These are phyloP conservation scores for Actinemys pallida DNA, from an alignment of 2,113 vertebrate species.

Conservation along the genomic window DNA sequence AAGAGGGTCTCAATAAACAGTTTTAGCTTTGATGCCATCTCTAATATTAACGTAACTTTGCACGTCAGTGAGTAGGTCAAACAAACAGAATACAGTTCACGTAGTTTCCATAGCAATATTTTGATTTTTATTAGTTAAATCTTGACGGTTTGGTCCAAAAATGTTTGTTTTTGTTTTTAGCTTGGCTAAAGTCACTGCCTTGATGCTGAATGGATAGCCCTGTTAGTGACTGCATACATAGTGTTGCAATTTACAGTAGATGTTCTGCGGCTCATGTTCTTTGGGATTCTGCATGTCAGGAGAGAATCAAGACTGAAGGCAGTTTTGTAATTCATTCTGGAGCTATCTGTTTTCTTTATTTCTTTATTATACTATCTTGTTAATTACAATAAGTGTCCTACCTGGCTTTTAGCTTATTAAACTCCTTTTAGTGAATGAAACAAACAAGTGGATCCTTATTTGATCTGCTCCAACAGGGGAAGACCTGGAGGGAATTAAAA, in stretches of 20 bases:
- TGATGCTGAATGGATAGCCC: not conserved
- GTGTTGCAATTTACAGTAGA: not conserved
- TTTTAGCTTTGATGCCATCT: not conserved
- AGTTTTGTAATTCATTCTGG: not conserved
- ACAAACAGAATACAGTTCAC: not conserved
- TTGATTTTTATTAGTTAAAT: not conserved
- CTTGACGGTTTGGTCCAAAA: not conserved
- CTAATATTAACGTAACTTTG: not conserved
- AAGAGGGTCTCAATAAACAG: not conserved
- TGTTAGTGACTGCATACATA: not conserved
- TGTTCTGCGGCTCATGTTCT: not conserved
- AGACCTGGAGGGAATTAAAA: slow-evolving; percentile 27
- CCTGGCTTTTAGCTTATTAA: not conserved
- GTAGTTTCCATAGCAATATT: not conserved
- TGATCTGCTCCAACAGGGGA: not conserved
- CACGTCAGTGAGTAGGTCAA: not conserved
- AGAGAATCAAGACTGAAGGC: not conserved
- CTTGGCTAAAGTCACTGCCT: not conserved
- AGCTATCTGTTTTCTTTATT: not conserved
- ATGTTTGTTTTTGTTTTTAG: not conserved
- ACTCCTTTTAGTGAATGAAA: not conserved
- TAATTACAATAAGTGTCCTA: not conserved
- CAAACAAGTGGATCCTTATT: slow-evolving; percentile 5
- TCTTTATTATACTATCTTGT: not conserved
- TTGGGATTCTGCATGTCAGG: not conserved